Evolutionary conservation across 2,113 vertebrate species (phyloP).

Genomic region (Ploceus nigricollis): DNA sequence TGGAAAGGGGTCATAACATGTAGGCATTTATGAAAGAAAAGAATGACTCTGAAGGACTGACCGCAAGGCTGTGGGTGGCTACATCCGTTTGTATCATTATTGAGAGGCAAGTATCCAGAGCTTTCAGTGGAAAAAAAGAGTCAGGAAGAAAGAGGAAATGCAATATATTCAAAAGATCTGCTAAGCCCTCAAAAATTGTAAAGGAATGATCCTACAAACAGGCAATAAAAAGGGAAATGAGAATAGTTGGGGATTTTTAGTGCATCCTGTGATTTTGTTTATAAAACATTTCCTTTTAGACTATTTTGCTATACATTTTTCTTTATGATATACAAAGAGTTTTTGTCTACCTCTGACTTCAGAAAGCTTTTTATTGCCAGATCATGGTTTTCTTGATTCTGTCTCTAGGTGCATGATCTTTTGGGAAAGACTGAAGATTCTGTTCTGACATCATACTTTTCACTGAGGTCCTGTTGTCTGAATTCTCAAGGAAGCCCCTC

Average conservation of each 20-base stretch:
- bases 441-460: not conserved
- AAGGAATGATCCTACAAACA: not conserved
- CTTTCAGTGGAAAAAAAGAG: slow-evolving; percentile 41
- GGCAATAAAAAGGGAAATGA: not conserved
- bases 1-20: not conserved
- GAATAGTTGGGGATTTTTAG: not conserved
- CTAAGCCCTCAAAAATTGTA: not conserved
- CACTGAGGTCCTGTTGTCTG: not conserved
- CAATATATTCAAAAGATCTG: not conserved
- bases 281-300: not conserved
- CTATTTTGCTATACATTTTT: not conserved
- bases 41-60: slow-evolving; percentile 52
- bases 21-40: not conserved
- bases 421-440: not conserved
- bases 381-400: not conserved
- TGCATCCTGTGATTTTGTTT: not conserved
- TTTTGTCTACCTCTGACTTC: not conserved
- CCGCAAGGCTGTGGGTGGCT: slow-evolving; percentile 67
- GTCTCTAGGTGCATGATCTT: not conserved
- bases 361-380: not conserved
- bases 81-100: slow-evolving; percentile 63
- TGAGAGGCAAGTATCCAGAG: slow-evolving; percentile 58
- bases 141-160: slow-evolving; percentile 19
- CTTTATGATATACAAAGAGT: not conserved
- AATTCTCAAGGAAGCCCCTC: not conserved